These are phyloP conservation scores for Philypnodon macrostomus DNA, from an alignment of 2,797 vertebrate genomes.

Conservation along the genomic window DNA sequence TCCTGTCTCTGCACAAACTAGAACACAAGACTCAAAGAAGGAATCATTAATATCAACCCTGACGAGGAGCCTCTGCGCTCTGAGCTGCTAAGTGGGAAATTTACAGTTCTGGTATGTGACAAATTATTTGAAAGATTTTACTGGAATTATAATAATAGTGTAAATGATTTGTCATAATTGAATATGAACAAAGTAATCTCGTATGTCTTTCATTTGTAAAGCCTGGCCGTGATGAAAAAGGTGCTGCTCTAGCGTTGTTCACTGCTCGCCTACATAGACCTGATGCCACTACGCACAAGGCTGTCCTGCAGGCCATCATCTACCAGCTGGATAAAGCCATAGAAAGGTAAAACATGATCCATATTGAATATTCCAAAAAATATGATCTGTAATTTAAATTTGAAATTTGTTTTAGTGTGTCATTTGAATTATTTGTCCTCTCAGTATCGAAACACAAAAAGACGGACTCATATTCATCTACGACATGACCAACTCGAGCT, in stretches of 20 bases:
- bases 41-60: slow-evolving; percentile 84
- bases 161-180: too few relatives aligned
- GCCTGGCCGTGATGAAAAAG: slow-evolving; percentile 83
- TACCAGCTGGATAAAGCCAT: slow-evolving; percentile 88
- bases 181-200: too few relatives aligned
- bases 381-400: too few relatives aligned
- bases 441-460: slow-evolving; percentile 82
- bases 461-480: slow-evolving; percentile 87
- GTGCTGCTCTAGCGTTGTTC: slow-evolving; percentile 84
- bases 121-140: neutral
- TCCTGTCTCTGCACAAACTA: slow-evolving; percentile 31
- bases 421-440: slow-evolving; percentile 15
- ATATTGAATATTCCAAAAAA: neutral
- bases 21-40: slow-evolving; percentile 86
- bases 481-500: slow-evolving; percentile 86
- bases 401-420: too few relatives aligned
- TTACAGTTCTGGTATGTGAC: slow-evolving; percentile 82
- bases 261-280: slow-evolving; percentile 82
- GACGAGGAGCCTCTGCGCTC: slow-evolving; percentile 83
- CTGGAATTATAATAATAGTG: neutral
- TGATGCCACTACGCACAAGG: slow-evolving; percentile 81
- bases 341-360: slow-evolving; percentile 70
- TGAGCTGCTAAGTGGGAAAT: slow-evolving; percentile 83
- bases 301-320: slow-evolving; percentile 85
- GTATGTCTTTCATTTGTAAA: slow-evolving; percentile 34